Conservation (phyloP, 2,113 vertebrate species). For the Chinchilla lanigera region DNA sequence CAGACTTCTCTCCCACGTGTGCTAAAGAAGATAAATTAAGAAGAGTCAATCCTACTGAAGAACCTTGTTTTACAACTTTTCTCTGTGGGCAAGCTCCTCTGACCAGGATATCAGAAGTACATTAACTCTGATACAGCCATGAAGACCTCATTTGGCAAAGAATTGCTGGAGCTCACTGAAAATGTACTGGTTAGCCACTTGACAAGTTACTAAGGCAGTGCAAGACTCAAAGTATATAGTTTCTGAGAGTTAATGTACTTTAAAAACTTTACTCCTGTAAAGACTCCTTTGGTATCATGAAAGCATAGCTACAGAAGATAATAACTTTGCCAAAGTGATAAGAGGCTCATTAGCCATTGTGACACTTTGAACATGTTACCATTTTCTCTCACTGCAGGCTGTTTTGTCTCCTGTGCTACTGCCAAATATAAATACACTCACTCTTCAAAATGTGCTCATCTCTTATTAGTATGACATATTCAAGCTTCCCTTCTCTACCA, state of each 20-base stretch:
- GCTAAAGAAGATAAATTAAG: not conserved
- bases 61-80: slow-evolving; percentile 29
- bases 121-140: not conserved
- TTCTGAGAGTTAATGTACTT: not conserved
- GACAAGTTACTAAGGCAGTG: not conserved
- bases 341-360: not conserved
- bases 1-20: not conserved
- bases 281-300: not conserved
- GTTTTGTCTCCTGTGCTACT: not conserved
- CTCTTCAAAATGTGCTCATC: not conserved
- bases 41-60: slow-evolving; percentile 11
- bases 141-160: not conserved
- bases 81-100: not conserved
- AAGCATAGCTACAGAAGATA: not conserved
- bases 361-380: not conserved
- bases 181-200: not conserved
- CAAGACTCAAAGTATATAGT: not conserved
- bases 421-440: not conserved
- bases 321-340: not conserved
- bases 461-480: not conserved
- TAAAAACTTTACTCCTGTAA: not conserved
- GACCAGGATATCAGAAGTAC: not conserved
- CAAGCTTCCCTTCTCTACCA: not conserved
- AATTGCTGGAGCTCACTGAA: not conserved
- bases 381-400: not conserved